Percentiles rank a stretch among this genome's conserved stretches.
Evolutionary conservation across 2,113 vertebrate species (phyloP).

Genomic region (Pterocles burchelli): DNA sequence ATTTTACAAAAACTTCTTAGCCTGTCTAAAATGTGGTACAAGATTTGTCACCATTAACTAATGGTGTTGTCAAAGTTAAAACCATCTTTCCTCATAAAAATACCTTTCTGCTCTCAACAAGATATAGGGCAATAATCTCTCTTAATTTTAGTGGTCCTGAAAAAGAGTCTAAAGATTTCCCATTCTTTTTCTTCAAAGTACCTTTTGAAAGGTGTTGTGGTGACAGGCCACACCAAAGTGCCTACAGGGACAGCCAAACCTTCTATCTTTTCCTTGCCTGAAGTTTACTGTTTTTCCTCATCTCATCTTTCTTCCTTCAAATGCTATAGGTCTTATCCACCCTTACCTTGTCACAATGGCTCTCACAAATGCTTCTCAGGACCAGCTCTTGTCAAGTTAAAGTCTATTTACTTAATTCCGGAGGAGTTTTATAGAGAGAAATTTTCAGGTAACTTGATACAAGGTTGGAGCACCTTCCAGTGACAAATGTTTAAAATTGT

Average conservation of each 20-base stretch:
- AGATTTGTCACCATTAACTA: background rate
- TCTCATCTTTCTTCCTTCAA: slow-evolving; percentile 19
- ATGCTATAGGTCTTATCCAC: background rate
- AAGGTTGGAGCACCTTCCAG: slow-evolving; percentile 10
- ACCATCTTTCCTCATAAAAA: background rate
- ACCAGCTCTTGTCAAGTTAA: background rate
- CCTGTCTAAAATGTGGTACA: background rate
- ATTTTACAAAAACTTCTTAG: background rate
- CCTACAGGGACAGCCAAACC: background rate
- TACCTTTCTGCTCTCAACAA: background rate
- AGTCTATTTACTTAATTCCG: slow-evolving; percentile 9
- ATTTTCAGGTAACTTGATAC: slow-evolving; percentile 6
- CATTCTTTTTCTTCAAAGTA: background rate
- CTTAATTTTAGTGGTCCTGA: background rate
- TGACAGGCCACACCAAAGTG: background rate
- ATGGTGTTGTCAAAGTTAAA: background rate
- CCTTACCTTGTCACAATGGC: background rate
- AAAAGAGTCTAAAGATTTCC: background rate
- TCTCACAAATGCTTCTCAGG: background rate
- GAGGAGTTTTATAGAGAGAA: background rate
- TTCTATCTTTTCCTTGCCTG: background rate
- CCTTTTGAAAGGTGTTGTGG: background rate
- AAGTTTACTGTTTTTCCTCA: background rate
- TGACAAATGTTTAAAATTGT: background rate
- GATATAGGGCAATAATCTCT: background rate